Evolutionary conservation across 2,797 vertebrate species (phyloP), one percentile per base, ranked within the genome.

Genomic region (Cossypha polioptera): DNA sequence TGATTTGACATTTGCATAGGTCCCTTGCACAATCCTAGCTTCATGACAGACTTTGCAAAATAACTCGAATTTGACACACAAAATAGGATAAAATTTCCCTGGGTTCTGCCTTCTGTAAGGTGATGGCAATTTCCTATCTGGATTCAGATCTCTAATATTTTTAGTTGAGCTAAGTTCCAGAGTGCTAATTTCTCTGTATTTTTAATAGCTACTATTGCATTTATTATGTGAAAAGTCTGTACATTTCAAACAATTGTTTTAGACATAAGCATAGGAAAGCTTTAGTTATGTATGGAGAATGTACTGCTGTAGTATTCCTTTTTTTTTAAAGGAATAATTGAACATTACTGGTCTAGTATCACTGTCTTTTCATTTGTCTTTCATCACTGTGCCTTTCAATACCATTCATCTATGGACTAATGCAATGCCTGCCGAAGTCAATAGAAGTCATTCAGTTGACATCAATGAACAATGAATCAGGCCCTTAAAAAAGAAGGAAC

Each of bases 361-460:
- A 48, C 80, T 92, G 79, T 90, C 76, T 84, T 95, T 96, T 92
- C 89, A 86, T 88, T 92, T 86, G 92, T 95, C 93, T 95, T 94
- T 95, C 95, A 84, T 96, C 92, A 84, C 90, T 55, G 5, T 31
- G 67, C 83, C 74, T 97, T 96, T 96, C 95, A 95, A 94, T 91
- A 94, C 73, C 51, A 63, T 96, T 95, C 92, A 81, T 94, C 95
- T 96, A 88, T 88, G 90, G 91, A 94, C 95, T 96, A 96, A 94
- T 86, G 91, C 89, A 88, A 94, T 65, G 85, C 69, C 55, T 38
- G 18, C 85, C 48, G 62, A 84, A 94, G 94, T 96, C 92, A 95
- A 96, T 96, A 96, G 94, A 85, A 96, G 92, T 95, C 89, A 86
- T 94, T 97, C 95, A 75, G 55, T 25, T 94, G 95, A 91, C 91